Conservation (phyloP, 2,797 vertebrate genomes). For the Cichlasoma orientale region DNA sequence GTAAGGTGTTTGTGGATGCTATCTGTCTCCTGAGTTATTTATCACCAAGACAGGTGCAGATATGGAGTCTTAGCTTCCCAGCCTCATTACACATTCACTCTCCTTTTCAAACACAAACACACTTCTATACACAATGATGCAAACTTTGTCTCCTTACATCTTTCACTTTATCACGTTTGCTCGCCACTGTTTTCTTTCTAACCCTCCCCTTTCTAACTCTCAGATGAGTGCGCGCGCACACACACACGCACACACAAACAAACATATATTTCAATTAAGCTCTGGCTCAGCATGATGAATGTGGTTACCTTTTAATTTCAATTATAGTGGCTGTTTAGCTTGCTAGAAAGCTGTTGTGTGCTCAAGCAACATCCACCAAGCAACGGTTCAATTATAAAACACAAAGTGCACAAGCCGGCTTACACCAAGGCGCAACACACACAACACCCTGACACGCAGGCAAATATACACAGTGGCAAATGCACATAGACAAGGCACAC, state of each 20-base stretch:
- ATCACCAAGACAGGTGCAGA: conserved; percentile 68
- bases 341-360: conserved; percentile 63
- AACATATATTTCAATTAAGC: conserved; percentile 81
- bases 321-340: conserved; percentile 76
- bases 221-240: background rate
- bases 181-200: conserved; percentile 3
- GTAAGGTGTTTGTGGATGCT: conserved; percentile 30
- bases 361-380: conserved; percentile 62
- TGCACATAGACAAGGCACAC: conserved; percentile 29
- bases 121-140: conserved; percentile 39
- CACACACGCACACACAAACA: conserved; percentile 46
- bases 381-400: conserved; percentile 74
- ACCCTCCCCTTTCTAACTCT: background rate
- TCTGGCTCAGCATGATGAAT: conserved; percentile 77
- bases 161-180: conserved; percentile 30
- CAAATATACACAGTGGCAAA: conserved; percentile 39
- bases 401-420: conserved; percentile 12
- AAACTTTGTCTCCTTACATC: conserved; percentile 50
- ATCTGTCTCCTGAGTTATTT: conserved; percentile 58
- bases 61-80: conserved; percentile 57
- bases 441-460: conserved; percentile 1
- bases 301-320: conserved; percentile 83
- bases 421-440: background rate
- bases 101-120: conserved; percentile 24
- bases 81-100: conserved; percentile 59